A percentile compares a stretch with the other conserved stretches of the same genome.
Conservation (phyloP, 2,797 vertebrate species). For the Sebastes umbrosus region DNA sequence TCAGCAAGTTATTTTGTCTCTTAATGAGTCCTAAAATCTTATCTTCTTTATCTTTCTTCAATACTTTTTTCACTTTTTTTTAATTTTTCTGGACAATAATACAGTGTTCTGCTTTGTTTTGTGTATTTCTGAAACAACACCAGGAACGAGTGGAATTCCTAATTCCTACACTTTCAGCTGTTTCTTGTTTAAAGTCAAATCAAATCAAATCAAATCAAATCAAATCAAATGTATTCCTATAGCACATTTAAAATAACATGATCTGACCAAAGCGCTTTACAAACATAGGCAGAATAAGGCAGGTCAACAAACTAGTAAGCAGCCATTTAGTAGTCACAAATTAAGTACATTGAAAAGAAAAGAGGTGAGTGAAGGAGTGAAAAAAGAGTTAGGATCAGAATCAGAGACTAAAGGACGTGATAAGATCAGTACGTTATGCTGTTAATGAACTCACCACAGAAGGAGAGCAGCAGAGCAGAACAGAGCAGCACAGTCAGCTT, state of each 20-base stretch:
- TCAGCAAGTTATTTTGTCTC: not conserved
- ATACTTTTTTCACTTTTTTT: not conserved
- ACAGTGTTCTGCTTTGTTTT: not conserved
- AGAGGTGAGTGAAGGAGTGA: not conserved
- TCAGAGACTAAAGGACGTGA: not conserved
- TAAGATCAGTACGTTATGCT: not conserved
- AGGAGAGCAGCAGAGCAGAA: constrained; percentile 36
- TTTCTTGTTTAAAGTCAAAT: not conserved
- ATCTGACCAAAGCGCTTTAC: too few species aligned
- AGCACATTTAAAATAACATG: too few species aligned
- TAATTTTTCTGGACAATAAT: not conserved
- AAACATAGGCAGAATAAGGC: too few species aligned
- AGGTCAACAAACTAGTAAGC: too few species aligned
- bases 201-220: too few species aligned
- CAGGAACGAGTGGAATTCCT: not conserved
- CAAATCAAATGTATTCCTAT: too few species aligned
- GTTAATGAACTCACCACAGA: constrained; percentile 44
- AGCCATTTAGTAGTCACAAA: too few species aligned
- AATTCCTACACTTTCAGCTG: not conserved
- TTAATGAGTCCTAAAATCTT: not conserved
- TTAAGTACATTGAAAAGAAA: too few species aligned
- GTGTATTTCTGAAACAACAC: not conserved
- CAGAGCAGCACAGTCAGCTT: constrained; percentile 24
- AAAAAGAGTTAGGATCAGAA: not conserved
- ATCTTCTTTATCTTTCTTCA: not conserved